Percentiles rank a stretch among this genome's conserved stretches.
Conservation (phyloP, 2,888 invertebrate genomes). For the Troides helena region DNA sequence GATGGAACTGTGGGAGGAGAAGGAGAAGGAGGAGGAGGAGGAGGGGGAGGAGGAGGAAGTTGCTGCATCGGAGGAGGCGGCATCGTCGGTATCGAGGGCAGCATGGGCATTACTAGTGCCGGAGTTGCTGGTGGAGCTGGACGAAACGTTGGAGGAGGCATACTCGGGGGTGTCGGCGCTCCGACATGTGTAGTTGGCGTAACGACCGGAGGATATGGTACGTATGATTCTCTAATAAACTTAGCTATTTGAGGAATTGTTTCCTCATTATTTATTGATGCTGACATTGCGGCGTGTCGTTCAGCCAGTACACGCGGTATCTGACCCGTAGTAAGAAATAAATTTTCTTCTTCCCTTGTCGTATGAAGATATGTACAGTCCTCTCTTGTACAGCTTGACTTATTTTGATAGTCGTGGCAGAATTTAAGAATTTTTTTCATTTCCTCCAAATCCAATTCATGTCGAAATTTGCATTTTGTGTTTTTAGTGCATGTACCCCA, state of each 20-base stretch:
- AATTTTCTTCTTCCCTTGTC: slow-evolving; percentile 21
- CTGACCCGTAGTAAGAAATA: slow-evolving; percentile 39
- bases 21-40: slow-evolving; percentile 31
- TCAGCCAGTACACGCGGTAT: slow-evolving; percentile 58
- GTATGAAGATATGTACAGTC: slow-evolving; percentile 55
- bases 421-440: slow-evolving; percentile 63
- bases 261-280: slow-evolving; percentile 34
- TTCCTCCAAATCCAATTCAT: slow-evolving; percentile 55
- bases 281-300: slow-evolving; percentile 52
- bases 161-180: slow-evolving; percentile 32
- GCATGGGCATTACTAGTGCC: slow-evolving; percentile 35
- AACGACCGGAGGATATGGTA: not conserved
- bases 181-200: slow-evolving; percentile 28
- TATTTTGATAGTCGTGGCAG: slow-evolving; percentile 68
- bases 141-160: not conserved
- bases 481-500: slow-evolving; percentile 66
- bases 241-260: slow-evolving; percentile 43
- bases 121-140: not conserved
- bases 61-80: slow-evolving; percentile 41
- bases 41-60: slow-evolving; percentile 30
- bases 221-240: slow-evolving; percentile 39
- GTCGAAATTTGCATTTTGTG: slow-evolving; percentile 55
- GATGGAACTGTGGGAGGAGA: slow-evolving; percentile 18
- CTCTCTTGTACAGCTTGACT: slow-evolving; percentile 53
- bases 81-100: slow-evolving; percentile 31